phyloP scores from a whole-genome alignment of 2,113 vertebrate genomes.

The Choloepus hoffmanni region DNA sequence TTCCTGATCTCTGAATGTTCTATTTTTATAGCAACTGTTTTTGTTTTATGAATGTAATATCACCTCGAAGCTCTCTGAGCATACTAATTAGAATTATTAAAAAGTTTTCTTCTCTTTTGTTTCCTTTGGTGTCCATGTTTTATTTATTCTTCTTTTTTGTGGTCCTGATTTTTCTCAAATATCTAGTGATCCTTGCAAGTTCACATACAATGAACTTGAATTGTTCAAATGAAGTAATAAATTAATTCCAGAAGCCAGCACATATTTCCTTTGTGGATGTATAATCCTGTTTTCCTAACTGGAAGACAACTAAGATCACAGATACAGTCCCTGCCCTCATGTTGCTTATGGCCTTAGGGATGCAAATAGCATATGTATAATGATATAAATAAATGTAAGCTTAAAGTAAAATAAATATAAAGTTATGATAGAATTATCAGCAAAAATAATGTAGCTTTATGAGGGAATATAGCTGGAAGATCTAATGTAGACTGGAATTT shows the following conservation, averaged over 20 bases:
- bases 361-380: not conserved
- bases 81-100: not conserved
- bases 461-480: not conserved
- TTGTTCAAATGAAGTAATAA: not conserved
- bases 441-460: not conserved
- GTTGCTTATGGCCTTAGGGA: not conserved
- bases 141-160: not conserved
- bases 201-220: not conserved
- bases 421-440: not conserved
- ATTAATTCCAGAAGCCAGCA: not conserved
- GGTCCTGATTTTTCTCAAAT: slow-evolving; percentile 32
- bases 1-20: slow-evolving; percentile 26
- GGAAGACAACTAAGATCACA: not conserved
- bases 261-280: not conserved
- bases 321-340: not conserved
- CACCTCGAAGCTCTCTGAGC: not conserved
- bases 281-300: not conserved
- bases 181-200: not conserved
- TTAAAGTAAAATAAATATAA: not conserved
- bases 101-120: not conserved
- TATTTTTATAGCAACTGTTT: slow-evolving; percentile 18
- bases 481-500: not conserved
- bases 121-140: not conserved
- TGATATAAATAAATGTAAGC: not conserved
- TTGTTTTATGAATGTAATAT: slow-evolving; percentile 29